Evolutionary conservation across 2,113 vertebrate genomes (phyloP), one percentile per base, ranked within the genome.

Genomic region (Colossoma macropomum): DNA sequence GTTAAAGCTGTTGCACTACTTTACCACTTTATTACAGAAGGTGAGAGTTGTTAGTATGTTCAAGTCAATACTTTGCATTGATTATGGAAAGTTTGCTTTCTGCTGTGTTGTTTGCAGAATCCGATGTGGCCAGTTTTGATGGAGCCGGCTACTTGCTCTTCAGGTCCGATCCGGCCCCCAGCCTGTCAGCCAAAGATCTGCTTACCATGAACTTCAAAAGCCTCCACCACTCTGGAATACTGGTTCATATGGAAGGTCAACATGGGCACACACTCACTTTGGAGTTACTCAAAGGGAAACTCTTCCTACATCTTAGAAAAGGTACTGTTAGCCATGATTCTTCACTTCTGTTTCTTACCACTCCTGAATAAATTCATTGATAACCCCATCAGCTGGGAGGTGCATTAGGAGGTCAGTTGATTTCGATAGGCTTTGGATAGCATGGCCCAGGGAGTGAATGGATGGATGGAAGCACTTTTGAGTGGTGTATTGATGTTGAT

Each of bases 151-250:
- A 87, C 71, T 89, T 97, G 86, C 89, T 95, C 86, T 96, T 95
- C 89, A 93, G 87, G 90, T 94, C 94, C 87, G 91, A 92, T 90
- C 86, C 93, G 80, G 94, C 94, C 83, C 83, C 88, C 65, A 87
- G 82, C 84, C 93, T 85, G 70, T 80, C 90, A 28, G 17, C 91
- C 85, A 97, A 94, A 93, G 95, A 97, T 83, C 86, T 92, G 63
- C 94, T 97, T 85, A 95, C 95, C 86, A 90, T 96, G 92, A 95
- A 96, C 91, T 97, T 97, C 91, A 96, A 96, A 92, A 94, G 94
- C 62, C 91, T 94, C 87, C 89, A 93, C 92, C 96, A 94, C 81
- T 94, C 95, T 77, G 96, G 96, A 73, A 87, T 95, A 87, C 88
- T 97, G 27, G 90, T 97, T 54, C 93, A 96, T 74, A 91, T 94